These are phyloP conservation scores for Fabriciana adippe DNA, from an alignment of 2,888 invertebrate genomes.

Conservation along the genomic window DNA sequence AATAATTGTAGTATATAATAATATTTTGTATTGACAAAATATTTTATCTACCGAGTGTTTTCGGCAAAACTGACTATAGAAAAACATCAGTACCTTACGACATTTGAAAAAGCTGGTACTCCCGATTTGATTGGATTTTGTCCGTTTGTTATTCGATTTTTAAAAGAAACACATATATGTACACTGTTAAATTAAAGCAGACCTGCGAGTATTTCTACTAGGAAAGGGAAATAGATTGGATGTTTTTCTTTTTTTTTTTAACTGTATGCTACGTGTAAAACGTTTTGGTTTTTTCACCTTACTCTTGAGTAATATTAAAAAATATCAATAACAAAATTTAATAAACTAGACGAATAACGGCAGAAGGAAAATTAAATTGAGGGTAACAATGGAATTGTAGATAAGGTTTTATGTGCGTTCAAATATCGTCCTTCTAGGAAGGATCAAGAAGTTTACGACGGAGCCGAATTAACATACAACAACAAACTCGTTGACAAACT, in stretches of 20 bases:
- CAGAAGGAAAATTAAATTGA: slow-evolving; percentile 23
- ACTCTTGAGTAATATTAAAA: no score
- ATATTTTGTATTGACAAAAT: neutral
- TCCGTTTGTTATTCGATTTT: slow-evolving; percentile 22
- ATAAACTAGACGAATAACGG: slow-evolving; percentile 4
- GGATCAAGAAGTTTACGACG: slow-evolving; percentile 37
- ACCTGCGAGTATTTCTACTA: slow-evolving; percentile 31
- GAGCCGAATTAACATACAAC: slow-evolving; percentile 32
- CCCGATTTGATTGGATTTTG: slow-evolving; percentile 24
- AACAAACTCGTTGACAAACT: slow-evolving; percentile 26
- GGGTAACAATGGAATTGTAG: slow-evolving; percentile 31
- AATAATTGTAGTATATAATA: no score
- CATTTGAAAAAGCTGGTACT: neutral
- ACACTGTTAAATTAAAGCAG: slow-evolving; percentile 32
- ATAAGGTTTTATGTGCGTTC: slow-evolving; percentile 38
- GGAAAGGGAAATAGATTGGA: slow-evolving; percentile 14
- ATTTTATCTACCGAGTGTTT: neutral
- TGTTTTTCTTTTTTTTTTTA: no score
- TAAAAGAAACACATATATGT: slow-evolving; percentile 22
- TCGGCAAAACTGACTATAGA: no score
- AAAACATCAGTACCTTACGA: slow-evolving; percentile 3
- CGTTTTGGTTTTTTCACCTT: no score
- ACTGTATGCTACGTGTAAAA: no score
- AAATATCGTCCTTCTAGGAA: slow-evolving; percentile 28
- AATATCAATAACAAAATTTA: neutral